Percentiles rank a stretch among this genome's conserved stretches.
Conservation (phyloP, 2,888 invertebrate species). For the Holacanthella duospinosa region DNA sequence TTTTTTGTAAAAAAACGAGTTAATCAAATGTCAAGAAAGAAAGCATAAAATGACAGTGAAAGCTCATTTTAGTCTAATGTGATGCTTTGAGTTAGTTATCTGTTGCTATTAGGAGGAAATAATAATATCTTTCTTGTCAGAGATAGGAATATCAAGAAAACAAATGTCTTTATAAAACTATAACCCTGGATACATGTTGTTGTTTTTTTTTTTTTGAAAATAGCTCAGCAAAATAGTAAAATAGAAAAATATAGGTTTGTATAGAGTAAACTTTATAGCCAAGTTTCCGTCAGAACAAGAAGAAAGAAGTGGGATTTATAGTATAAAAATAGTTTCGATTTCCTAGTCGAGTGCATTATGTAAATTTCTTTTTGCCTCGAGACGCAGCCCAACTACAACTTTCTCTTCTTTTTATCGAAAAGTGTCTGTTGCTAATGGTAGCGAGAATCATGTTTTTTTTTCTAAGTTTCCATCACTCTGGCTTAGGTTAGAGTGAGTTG, state of each 20-base stretch:
- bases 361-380: not conserved
- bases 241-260: not conserved
- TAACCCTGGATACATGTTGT: too few relatives aligned
- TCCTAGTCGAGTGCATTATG: not conserved
- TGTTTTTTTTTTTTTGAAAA: not conserved
- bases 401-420: not conserved
- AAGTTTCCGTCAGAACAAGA: not conserved
- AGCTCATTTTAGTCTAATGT: too few relatives aligned
- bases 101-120: too few relatives aligned
- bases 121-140: too few relatives aligned
- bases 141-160: too few relatives aligned
- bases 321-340: not conserved
- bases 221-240: not conserved
- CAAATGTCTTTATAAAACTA: too few relatives aligned
- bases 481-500: conserved; percentile 12
- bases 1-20: too few relatives aligned
- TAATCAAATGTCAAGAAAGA: too few relatives aligned
- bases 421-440: conserved; percentile 1
- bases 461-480: conserved; percentile 5
- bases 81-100: too few relatives aligned
- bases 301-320: not conserved
- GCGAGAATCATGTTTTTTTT: conserved; percentile 5
- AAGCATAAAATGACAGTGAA: too few relatives aligned
- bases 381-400: not conserved
- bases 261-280: too few relatives aligned